These are phyloP conservation scores for Trachelus stipa DNA, from an alignment of 2,888 invertebrate genomes.

Conservation along the genomic window DNA sequence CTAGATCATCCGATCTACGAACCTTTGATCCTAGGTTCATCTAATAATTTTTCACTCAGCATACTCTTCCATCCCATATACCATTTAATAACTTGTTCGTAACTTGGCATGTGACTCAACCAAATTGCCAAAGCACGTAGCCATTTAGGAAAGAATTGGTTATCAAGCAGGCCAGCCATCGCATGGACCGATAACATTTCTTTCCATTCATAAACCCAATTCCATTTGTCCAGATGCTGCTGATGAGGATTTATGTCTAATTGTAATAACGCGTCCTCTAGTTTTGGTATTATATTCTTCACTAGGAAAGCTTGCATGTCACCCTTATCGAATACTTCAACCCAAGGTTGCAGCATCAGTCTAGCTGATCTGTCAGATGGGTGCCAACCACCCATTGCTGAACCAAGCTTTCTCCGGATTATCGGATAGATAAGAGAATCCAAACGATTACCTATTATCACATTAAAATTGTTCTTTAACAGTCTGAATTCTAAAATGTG, in stretches of 20 bases:
- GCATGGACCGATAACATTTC: conserved; percentile 83
- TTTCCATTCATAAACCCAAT: conserved; percentile 95
- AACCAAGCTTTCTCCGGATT: conserved; percentile 90
- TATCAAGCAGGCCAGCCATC: conserved; percentile 85
- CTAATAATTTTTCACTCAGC: conserved; percentile 71
- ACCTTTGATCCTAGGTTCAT: conserved; percentile 72
- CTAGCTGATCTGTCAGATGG: conserved; percentile 94
- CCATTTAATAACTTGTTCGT: conserved; percentile 91
- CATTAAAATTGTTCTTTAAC: background rate
- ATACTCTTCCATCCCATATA: conserved; percentile 76
- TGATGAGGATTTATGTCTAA: conserved; percentile 80
- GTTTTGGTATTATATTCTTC: conserved; percentile 90
- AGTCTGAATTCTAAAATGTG: background rate
- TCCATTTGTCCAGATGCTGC: conserved; percentile 87
- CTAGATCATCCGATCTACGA: conserved; percentile 12
- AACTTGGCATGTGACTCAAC: conserved; percentile 92
- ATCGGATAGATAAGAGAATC: conserved; percentile 82
- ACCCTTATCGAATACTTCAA: conserved; percentile 78
- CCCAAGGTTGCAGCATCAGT: conserved; percentile 93
- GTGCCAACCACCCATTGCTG: conserved; percentile 93
- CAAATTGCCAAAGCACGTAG: conserved; percentile 86
- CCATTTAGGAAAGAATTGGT: conserved; percentile 95
- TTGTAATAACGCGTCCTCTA: conserved; percentile 76
- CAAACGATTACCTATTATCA: conserved; percentile 65
- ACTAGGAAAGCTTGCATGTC: conserved; percentile 85